Evolutionary conservation across 2,113 vertebrate genomes (phyloP), one percentile per base, ranked within the genome.

Genomic region (Lathamus discolor): DNA sequence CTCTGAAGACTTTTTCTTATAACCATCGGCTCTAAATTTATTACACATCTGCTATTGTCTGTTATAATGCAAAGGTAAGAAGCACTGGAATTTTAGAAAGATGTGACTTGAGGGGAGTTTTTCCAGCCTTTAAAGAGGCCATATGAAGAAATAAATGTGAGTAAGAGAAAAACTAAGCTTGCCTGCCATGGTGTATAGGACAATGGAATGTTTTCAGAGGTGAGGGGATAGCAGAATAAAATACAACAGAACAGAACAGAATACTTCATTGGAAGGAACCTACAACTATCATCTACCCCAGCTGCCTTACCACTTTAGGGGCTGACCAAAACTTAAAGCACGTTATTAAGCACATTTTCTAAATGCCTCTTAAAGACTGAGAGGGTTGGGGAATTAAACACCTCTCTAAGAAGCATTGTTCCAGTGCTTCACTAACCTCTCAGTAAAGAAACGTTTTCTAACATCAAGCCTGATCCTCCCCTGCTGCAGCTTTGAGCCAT

Each of bases 261-360:
- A 62, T 10, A 23, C 9, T 51, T 46, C 19, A 31, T 31, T 62
- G 19, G 68, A 80, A 70, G 23, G 14, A 31, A 43, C 31, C 6
- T 37, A 6, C 13, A 43, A 4, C 0, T 4, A 28, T 37, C 1
- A 1, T 23, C 9, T 59, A 54, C 23, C 17, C 29, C 55, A 52
- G 37, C 39, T n/a, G 5, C 62, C 11, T 46, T 23, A 43, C 2
- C 43, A 37, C 3, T 46, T 63, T 16, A 64, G 67, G 68, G 12
- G 20, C 48, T 25, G 35, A 51, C 7, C 11, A 70, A 54, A 70
- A 54, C 0, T n/a, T 39, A 19, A 72, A 81, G 7, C 4, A 6
- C 7, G 1, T 48, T 52, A 20, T 37, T 49, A 54, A 76, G 17
- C 35, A 14, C 16, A 52, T 63, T 48, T 19, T n/a, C 48, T 52